Percentiles rank a stretch among this genome's conserved stretches.
phyloP scores from a whole-genome alignment of 30 jellyfish, hydroid and myxozoan species.

The Chrysaora quinquecirrha region DNA sequence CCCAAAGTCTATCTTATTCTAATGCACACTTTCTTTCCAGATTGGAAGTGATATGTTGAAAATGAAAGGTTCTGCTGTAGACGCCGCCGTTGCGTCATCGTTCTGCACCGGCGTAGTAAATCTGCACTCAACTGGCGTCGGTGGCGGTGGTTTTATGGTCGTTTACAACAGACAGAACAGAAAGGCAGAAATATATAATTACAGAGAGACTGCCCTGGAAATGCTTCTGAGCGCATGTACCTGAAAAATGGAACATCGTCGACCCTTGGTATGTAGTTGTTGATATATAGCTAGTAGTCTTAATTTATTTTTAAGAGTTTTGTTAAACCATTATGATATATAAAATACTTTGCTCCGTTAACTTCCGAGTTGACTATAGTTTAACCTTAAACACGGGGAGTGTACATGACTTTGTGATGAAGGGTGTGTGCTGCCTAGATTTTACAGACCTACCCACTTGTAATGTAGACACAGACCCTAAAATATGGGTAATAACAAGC shows the following conservation, averaged over 20 bases:
- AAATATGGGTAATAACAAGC: no score
- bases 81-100: conserved; percentile 88
- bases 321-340: no score
- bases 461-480: no score
- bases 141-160: conserved; percentile 97
- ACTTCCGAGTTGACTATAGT: no score
- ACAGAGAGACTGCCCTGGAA: conserved; percentile 91
- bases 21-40: not conserved
- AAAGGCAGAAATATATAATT: conserved; percentile 62
- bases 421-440: no score
- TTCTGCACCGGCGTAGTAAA: conserved; percentile 90
- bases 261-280: conserved; percentile 35
- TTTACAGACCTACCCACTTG: no score
- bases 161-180: conserved; percentile 57
- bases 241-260: conserved; percentile 37
- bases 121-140: conserved; percentile 90
- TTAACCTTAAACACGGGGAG: no score
- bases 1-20: no score
- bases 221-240: conserved; percentile 59
- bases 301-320: no score
- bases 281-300: no score
- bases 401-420: no score
- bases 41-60: conserved; percentile 70
- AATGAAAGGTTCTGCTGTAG: conserved; percentile 82
- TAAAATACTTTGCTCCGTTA: no score